These are phyloP conservation scores for Camelus dromedarius DNA, from an alignment of 2,113 vertebrate genomes.

Conservation along the genomic window DNA sequence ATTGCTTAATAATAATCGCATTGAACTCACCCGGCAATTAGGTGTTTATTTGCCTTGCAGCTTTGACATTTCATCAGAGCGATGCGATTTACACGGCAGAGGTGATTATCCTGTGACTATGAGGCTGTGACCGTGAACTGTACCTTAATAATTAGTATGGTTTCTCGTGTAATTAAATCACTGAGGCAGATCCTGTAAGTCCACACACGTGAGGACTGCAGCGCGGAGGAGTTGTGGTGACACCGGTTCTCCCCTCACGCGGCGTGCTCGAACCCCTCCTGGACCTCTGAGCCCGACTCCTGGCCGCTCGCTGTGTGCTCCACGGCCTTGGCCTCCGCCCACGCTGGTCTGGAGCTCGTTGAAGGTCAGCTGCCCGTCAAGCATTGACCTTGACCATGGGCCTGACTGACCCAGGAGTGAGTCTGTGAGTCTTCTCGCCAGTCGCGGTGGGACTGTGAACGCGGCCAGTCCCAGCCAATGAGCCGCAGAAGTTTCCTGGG, in stretches of 20 bases:
- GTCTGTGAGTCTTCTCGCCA: accelerated
- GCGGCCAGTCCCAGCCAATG: not conserved
- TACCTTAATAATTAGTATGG: constrained; percentile 63
- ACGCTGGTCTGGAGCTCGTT: not conserved
- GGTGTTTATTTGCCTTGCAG: constrained; percentile 80
- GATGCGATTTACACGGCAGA: constrained; percentile 71
- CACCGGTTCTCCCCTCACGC: not conserved
- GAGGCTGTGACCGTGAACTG: constrained; percentile 60
- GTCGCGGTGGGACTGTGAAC: not conserved
- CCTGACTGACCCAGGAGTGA: not conserved
- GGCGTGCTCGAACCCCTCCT: not conserved
- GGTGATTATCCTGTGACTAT: constrained; percentile 54
- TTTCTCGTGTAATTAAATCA: constrained; percentile 70
- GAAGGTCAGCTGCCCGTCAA: not conserved
- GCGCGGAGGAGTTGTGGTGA: accelerated
- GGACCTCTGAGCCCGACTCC: accelerated
- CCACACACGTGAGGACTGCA: not conserved
- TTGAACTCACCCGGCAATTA: constrained; percentile 74
- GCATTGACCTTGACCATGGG: accelerated
- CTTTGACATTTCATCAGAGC: constrained; percentile 79
- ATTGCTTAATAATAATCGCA: constrained; percentile 81
- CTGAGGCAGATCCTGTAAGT: constrained; percentile 42
- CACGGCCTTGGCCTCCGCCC: too few species aligned
- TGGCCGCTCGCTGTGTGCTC: accelerated
- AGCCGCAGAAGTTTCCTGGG: not conserved